Evolutionary conservation across 53 echinoderm and acorn worm species (phyloP).

Genomic region (Antedon mediterranea): DNA sequence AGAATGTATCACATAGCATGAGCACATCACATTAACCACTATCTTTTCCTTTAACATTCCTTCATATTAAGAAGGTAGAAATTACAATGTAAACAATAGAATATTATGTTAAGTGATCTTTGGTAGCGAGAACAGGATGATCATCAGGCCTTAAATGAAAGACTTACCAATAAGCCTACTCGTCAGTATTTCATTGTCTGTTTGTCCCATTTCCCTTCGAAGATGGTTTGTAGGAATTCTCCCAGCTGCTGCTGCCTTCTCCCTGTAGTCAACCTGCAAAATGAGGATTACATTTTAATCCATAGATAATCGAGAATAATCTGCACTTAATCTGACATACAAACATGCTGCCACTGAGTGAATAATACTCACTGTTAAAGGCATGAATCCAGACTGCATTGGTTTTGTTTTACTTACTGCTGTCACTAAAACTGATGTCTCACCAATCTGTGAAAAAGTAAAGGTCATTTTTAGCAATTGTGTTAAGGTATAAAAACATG

Average conservation of each 20-base stretch:
- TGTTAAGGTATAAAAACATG: no score
- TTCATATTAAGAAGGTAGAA: no score
- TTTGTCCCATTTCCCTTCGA: slow-evolving; percentile 71
- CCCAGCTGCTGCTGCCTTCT: slow-evolving; percentile 95
- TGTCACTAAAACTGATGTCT: slow-evolving; percentile 90
- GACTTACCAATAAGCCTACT: slow-evolving; percentile 90
- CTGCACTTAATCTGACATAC: no score
- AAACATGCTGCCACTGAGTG: neutral
- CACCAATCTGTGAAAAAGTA: slow-evolving; percentile 67
- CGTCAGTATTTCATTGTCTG: slow-evolving; percentile 83
- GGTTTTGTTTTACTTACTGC: slow-evolving; percentile 70
- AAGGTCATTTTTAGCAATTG: neutral
- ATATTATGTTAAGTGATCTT: no score
- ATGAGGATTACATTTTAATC: no score
- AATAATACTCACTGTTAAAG: slow-evolving; percentile 70
- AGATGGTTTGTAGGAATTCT: slow-evolving; percentile 98
- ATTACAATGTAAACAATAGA: no score
- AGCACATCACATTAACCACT: no score
- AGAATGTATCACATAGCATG: no score
- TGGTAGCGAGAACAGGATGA: no score
- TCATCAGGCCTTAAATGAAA: no score
- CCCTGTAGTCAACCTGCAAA: slow-evolving; percentile 84
- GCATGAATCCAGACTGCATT: slow-evolving; percentile 57
- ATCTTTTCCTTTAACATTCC: no score
- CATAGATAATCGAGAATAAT: neutral